phyloP scores from a whole-genome alignment of 2,113 vertebrate genomes.

The Serranochromis macrocephalus region DNA sequence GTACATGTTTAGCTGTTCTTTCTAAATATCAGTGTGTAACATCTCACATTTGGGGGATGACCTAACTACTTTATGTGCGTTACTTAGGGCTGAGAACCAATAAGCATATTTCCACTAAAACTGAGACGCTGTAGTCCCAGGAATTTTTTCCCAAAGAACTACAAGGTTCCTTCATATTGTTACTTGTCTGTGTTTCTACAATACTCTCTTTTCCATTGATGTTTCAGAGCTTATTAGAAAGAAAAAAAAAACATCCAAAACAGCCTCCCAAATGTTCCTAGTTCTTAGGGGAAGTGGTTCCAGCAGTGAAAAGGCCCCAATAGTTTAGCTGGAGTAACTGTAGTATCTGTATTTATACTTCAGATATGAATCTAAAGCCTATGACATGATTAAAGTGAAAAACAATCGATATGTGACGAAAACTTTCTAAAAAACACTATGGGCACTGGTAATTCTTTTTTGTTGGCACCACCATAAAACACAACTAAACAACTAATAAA shows the following conservation, averaged over 20 bases:
- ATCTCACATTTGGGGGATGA: neutral
- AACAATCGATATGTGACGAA: neutral
- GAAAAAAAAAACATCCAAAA: neutral
- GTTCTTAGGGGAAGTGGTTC: neutral
- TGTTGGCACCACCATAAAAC: constrained; percentile 19
- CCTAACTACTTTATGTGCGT: neutral
- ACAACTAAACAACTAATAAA: neutral
- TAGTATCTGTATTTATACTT: neutral
- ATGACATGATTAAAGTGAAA: neutral
- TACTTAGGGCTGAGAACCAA: neutral
- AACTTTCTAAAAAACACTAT: neutral
- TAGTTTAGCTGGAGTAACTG: neutral
- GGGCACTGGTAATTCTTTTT: neutral
- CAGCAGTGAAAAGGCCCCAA: neutral
- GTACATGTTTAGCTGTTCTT: neutral
- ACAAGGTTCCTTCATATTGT: neutral
- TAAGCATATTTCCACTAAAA: neutral
- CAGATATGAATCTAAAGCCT: neutral
- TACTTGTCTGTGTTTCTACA: neutral
- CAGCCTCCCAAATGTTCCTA: neutral
- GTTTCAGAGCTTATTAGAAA: neutral
- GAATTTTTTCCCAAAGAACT: neutral
- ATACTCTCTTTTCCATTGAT: neutral
- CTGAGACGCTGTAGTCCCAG: neutral
- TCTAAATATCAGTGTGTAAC: neutral